phyloP scores from a whole-genome alignment of 2,113 vertebrate species.

The Heteronetta atricapilla region DNA sequence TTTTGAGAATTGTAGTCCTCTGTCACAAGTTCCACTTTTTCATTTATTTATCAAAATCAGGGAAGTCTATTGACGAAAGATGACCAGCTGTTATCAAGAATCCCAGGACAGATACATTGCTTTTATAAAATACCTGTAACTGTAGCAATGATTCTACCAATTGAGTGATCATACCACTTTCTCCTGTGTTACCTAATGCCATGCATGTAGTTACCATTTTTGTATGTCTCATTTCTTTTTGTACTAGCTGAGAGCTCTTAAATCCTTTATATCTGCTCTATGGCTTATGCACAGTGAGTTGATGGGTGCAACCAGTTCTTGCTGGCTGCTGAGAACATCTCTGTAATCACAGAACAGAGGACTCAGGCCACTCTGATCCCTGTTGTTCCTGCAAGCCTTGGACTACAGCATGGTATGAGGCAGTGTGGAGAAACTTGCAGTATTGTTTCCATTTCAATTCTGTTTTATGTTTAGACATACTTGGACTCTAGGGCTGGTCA shows the following conservation, averaged over 20 bases:
- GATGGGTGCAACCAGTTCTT: neutral
- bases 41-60: neutral
- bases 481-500: neutral
- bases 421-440: neutral
- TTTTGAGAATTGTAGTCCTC: neutral
- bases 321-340: neutral
- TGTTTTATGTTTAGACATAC: neutral
- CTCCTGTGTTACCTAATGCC: neutral
- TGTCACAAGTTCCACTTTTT: neutral
- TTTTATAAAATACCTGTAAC: neutral
- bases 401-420: neutral
- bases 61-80: neutral
- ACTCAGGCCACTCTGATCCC: rapidly evolving
- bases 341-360: neutral
- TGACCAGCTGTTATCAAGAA: neutral
- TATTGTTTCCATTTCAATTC: neutral
- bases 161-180: neutral
- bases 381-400: neutral
- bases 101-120: neutral
- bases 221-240: neutral
- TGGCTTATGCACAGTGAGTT: neutral
- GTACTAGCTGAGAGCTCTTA: neutral
- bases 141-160: neutral
- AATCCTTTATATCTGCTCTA: neutral
- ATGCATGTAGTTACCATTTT: neutral